Percentiles rank a stretch among this genome's conserved stretches.
Conservation (phyloP, 2,888 invertebrate genomes). For the Acanthopleura granulata region DNA sequence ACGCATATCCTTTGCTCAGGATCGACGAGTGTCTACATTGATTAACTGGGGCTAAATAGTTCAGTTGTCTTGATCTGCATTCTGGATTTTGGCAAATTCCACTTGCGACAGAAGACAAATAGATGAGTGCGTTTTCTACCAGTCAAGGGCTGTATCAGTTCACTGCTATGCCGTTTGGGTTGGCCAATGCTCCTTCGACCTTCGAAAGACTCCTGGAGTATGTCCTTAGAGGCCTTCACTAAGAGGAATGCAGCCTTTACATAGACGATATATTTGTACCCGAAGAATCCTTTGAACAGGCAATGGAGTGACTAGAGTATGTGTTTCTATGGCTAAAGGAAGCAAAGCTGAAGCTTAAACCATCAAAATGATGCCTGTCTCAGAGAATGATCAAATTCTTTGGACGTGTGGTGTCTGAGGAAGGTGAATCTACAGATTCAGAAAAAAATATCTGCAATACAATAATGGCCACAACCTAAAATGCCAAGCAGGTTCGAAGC, state of each 20-base stretch:
- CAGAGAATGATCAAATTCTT: conserved; percentile 6
- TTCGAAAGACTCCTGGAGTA: conserved; percentile 17
- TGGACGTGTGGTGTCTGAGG: neutral
- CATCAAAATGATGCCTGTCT: conserved; percentile 12
- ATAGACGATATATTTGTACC: conserved; percentile 19
- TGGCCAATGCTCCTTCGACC: conserved; percentile 17
- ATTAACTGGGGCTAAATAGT: neutral
- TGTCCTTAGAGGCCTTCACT: neutral
- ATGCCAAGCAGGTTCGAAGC: neutral
- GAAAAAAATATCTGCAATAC: neutral
- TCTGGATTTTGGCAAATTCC: no score
- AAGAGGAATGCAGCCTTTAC: neutral
- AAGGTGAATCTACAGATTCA: neutral
- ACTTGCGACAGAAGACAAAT: neutral
- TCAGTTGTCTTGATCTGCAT: neutral
- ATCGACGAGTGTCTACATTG: neutral
- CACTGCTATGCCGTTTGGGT: conserved; percentile 20
- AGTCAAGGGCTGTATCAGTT: conserved; percentile 11
- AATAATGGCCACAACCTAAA: conserved; percentile 6
- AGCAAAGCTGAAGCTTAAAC: conserved; percentile 18
- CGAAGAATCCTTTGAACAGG: neutral
- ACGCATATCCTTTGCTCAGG: conserved; percentile 3
- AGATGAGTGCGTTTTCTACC: neutral
- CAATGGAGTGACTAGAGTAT: neutral
- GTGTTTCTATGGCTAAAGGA: neutral